These are phyloP conservation scores for Alligator sinensis DNA, from an alignment of 2,113 vertebrate species.

Conservation along the genomic window DNA sequence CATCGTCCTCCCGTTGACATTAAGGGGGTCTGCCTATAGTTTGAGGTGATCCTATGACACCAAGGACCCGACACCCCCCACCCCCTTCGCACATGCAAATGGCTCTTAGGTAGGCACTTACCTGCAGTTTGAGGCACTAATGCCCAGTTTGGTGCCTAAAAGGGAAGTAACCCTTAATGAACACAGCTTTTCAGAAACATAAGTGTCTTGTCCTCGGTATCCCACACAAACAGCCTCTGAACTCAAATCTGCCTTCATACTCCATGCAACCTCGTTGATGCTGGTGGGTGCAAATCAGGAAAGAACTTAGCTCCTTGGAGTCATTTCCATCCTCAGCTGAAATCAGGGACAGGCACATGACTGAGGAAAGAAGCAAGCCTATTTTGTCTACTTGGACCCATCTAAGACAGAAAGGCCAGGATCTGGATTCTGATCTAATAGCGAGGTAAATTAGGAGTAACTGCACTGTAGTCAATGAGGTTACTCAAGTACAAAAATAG, in stretches of 20 bases:
- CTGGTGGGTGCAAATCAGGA: neutral
- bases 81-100: too few relatives aligned
- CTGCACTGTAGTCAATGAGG: accelerated
- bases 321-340: neutral
- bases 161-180: neutral
- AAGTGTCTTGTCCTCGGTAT: neutral
- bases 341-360: neutral
- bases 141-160: too few relatives aligned
- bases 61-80: too few relatives aligned
- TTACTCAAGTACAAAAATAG: accelerated
- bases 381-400: neutral
- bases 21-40: neutral
- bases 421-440: neutral
- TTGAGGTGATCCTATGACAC: neutral
- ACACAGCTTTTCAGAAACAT: neutral
- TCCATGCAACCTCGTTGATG: accelerated
- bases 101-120: too few relatives aligned
- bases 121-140: too few relatives aligned
- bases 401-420: neutral
- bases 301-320: neutral
- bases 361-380: neutral
- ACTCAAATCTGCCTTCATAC: neutral
- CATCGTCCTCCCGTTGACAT: neutral
- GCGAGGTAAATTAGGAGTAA: neutral
- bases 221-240: neutral